These are phyloP conservation scores for Seriola quinqueradiata DNA, from an alignment of 2,113 vertebrate species.

Conservation along the genomic window DNA sequence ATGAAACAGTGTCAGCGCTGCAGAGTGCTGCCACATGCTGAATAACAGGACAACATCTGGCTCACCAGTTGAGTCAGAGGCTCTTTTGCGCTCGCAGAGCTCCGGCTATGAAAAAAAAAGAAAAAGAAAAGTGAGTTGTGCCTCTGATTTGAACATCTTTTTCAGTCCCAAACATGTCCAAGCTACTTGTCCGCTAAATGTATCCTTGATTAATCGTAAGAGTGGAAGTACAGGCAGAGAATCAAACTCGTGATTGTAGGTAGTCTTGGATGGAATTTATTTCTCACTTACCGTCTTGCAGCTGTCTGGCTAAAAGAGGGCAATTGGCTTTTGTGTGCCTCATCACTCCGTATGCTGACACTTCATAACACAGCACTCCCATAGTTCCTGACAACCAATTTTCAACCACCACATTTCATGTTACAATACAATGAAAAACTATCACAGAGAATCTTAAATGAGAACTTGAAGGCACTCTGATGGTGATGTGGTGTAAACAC, in stretches of 20 bases:
- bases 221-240: slow-evolving; percentile 8
- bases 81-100: slow-evolving; percentile 18
- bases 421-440: slow-evolving; percentile 41
- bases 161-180: slow-evolving; percentile 15
- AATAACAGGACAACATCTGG: slow-evolving; percentile 53
- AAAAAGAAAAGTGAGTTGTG: neutral
- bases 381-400: slow-evolving; percentile 60
- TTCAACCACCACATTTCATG: slow-evolving; percentile 60
- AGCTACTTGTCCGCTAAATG: slow-evolving; percentile 15
- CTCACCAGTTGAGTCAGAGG: slow-evolving; percentile 20
- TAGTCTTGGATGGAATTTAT: slow-evolving; percentile 37
- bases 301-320: slow-evolving; percentile 34
- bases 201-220: slow-evolving; percentile 21
- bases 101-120: neutral
- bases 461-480: neutral
- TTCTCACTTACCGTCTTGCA: slow-evolving; percentile 15
- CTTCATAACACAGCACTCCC: slow-evolving; percentile 39
- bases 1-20: slow-evolving; percentile 35
- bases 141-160: slow-evolving; percentile 7
- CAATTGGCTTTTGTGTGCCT: slow-evolving; percentile 50
- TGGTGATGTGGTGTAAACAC: neutral
- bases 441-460: neutral
- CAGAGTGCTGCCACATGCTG: slow-evolving; percentile 32
- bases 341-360: slow-evolving; percentile 46
- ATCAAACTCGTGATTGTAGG: slow-evolving; percentile 26